A percentile compares a stretch with the other conserved stretches of the same genome.
Conservation (phyloP, 1,140 invertebrate genomes). For the Pachyrhynchus sulphureomaculatus region DNA sequence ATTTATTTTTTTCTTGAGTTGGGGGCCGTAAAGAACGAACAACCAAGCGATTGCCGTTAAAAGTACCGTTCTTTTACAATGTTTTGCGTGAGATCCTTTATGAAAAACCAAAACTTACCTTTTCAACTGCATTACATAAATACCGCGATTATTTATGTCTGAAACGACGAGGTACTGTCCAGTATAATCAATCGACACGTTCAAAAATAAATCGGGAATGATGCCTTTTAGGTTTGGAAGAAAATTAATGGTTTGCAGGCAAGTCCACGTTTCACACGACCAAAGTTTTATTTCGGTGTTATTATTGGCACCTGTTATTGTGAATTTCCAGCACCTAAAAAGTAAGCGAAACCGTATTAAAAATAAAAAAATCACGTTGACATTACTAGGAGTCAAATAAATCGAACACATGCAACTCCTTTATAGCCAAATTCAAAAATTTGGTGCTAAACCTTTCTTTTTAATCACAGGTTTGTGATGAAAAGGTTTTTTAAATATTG, state of each 20-base stretch:
- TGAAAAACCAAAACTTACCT: slow-evolving; percentile 15
- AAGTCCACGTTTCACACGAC: slow-evolving; percentile 92
- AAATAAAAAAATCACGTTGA: background rate
- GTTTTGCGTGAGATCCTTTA: too few species aligned
- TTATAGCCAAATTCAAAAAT: too few species aligned
- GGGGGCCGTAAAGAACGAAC: too few species aligned
- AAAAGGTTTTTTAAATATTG: too few species aligned
- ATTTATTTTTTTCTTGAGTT: too few species aligned
- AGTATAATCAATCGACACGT: slow-evolving; percentile 78
- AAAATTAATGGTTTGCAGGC: slow-evolving; percentile 84
- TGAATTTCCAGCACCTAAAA: slow-evolving; percentile 91
- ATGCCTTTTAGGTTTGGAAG: slow-evolving; percentile 52
- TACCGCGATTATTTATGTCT: slow-evolving; percentile 73
- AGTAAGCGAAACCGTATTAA: slow-evolving; percentile 53
- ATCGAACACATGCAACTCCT: too few species aligned
- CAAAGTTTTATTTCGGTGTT: slow-evolving; percentile 92
- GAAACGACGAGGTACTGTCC: slow-evolving; percentile 82
- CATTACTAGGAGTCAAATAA: too few species aligned
- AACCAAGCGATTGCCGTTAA: too few species aligned
- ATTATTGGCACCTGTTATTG: slow-evolving; percentile 84
- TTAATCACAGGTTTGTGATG: too few species aligned
- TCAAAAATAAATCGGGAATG: slow-evolving; percentile 54
- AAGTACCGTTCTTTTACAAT: too few species aligned
- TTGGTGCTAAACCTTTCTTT: too few species aligned
- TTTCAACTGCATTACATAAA: slow-evolving; percentile 76